These are phyloP conservation scores for Corella eumyota DNA, from an alignment of 23 tunicate species.

Conservation along the genomic window DNA sequence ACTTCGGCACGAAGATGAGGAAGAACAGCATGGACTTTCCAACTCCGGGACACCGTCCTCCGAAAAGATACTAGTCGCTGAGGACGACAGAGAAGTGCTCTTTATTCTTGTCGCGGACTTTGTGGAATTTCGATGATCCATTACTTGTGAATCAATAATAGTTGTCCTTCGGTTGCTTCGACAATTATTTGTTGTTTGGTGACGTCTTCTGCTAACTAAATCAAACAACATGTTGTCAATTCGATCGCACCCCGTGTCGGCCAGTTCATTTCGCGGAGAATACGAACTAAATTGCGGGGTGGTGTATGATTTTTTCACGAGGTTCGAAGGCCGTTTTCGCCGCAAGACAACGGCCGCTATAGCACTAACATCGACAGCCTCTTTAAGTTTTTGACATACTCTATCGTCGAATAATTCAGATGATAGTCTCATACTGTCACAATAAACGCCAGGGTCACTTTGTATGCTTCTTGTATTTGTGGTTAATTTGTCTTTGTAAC, in stretches of 20 bases:
- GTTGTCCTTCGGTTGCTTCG: conserved; percentile 12
- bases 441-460: conserved; percentile 59
- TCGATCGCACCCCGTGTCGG: not conserved
- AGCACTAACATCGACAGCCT: no score
- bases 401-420: no score
- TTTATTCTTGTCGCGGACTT: conserved; percentile 16
- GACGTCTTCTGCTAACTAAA: no score
- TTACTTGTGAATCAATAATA: conserved; percentile 13
- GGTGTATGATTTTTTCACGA: no score
- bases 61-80: conserved; percentile 46
- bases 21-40: not conserved
- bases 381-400: no score
- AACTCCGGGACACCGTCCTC: conserved; percentile 25
- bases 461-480: conserved; percentile 53
- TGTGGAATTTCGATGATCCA: conserved; percentile 9
- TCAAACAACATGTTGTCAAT: no score
- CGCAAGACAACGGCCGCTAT: no score
- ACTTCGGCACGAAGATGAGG: conserved; percentile 19
- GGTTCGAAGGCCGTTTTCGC: no score
- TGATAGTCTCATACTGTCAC: conserved; percentile 7
- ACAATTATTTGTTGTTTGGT: not conserved
- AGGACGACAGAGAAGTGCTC: conserved; percentile 69
- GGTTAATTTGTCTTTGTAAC: conserved; percentile 12
- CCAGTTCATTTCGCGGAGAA: not conserved
- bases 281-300: no score